phyloP scores from a whole-genome alignment of 2,888 invertebrate genomes.

The Tyria jacobaeae region DNA sequence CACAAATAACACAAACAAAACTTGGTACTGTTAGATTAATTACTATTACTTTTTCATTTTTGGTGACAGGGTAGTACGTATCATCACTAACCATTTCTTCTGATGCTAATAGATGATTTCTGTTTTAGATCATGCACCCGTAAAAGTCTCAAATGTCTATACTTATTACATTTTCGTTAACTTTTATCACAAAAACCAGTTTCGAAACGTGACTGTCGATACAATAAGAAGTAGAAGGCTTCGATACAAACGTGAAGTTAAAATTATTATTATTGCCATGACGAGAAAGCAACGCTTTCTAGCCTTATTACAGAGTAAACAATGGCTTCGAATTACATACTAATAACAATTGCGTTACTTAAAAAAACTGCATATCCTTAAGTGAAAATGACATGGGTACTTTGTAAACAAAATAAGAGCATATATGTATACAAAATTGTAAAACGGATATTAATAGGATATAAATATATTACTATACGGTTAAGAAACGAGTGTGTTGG shows the following conservation, averaged over 20 bases:
- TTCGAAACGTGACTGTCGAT: slow-evolving; percentile 51
- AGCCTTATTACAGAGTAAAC: slow-evolving; percentile 70
- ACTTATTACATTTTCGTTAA: slow-evolving; percentile 4
- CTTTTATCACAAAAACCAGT: slow-evolving; percentile 20
- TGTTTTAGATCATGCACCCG: background rate
- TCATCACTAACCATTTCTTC: background rate
- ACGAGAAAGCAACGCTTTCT: slow-evolving; percentile 78
- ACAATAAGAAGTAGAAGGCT: slow-evolving; percentile 54
- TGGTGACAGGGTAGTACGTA: background rate
- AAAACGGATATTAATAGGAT: background rate
- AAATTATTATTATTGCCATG: slow-evolving; percentile 64
- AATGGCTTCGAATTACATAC: slow-evolving; percentile 62
- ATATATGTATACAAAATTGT: background rate
- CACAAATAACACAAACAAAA: no score
- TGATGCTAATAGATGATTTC: background rate
- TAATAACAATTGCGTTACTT: slow-evolving; percentile 24
- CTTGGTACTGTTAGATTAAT: background rate
- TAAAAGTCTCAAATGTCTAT: no score
- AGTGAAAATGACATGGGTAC: background rate
- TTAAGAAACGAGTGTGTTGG: background rate
- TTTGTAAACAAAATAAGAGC: background rate
- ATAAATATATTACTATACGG: background rate
- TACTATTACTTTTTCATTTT: background rate
- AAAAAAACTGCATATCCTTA: slow-evolving; percentile 2
- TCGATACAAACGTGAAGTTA: slow-evolving; percentile 68